These are phyloP conservation scores for Philopedon plagiatum DNA, from an alignment of 2,888 invertebrate genomes.

Conservation along the genomic window DNA sequence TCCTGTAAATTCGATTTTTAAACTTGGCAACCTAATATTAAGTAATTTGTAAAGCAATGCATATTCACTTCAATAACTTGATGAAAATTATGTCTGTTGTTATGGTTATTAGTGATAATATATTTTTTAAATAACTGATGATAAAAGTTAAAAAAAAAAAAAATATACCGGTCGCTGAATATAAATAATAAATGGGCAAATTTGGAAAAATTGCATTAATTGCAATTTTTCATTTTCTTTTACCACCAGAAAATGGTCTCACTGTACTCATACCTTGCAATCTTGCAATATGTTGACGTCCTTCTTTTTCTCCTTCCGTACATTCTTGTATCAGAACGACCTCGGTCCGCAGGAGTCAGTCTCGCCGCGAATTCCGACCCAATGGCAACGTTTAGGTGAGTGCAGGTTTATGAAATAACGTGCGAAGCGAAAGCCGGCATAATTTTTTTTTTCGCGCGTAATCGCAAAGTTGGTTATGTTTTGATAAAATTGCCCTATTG, in stretches of 20 bases:
- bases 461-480: not conserved
- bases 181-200: too few relatives aligned
- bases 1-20: too few relatives aligned
- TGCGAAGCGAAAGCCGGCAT: not conserved
- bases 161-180: too few relatives aligned
- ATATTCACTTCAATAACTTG: too few relatives aligned
- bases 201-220: not conserved
- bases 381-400: slow-evolving; percentile 30
- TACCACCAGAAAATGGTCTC: not conserved
- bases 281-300: slow-evolving; percentile 14
- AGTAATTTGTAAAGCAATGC: too few relatives aligned
- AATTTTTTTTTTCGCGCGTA: slow-evolving; percentile 2
- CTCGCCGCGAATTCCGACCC: slow-evolving; percentile 65
- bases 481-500: not conserved
- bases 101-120: too few relatives aligned
- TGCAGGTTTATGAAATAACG: slow-evolving; percentile 15
- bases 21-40: too few relatives aligned
- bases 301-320: slow-evolving; percentile 19
- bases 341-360: slow-evolving; percentile 31
- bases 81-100: too few relatives aligned
- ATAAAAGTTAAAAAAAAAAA: too few relatives aligned
- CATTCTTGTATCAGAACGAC: slow-evolving; percentile 13
- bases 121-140: too few relatives aligned
- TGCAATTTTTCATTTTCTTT: not conserved
- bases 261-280: not conserved